Evolutionary conservation across 2,797 vertebrate species (phyloP).

Genomic region (Centropyge bicolor): DNA sequence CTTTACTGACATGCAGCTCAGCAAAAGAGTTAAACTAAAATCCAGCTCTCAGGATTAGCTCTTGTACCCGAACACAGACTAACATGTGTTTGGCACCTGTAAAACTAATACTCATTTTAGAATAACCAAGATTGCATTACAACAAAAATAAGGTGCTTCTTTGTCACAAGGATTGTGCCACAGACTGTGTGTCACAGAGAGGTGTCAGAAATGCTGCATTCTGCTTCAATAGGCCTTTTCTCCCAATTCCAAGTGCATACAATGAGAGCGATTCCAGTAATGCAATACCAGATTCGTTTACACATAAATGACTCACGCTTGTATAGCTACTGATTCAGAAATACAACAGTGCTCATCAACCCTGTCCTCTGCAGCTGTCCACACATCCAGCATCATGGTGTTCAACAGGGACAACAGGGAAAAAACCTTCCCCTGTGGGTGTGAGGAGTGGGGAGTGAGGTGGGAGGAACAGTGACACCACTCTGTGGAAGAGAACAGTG

Average conservation of each 20-base stretch:
- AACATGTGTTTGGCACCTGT: too few species aligned
- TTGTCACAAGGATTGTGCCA: neutral
- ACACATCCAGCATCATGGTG: neutral
- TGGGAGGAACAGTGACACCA: neutral
- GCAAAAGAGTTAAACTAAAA: too few species aligned
- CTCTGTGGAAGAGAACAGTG: neutral
- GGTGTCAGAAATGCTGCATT: neutral
- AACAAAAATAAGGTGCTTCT: neutral
- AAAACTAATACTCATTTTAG: too few species aligned
- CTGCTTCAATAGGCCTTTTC: neutral
- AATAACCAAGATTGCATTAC: neutral
- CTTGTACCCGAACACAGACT: too few species aligned
- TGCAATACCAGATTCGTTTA: neutral
- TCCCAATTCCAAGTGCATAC: too few species aligned
- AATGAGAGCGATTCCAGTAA: too few species aligned
- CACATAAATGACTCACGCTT: neutral
- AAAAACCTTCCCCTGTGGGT: neutral
- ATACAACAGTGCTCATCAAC: neutral
- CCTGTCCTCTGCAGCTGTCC: neutral
- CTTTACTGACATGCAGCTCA: too few species aligned
- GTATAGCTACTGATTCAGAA: too few species aligned
- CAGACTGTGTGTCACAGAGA: too few species aligned
- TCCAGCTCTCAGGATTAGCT: too few species aligned
- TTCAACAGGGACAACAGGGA: slow-evolving; percentile 6
- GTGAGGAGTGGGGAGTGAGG: neutral